Evolutionary conservation across 1,140 invertebrate genomes (phyloP).

Genomic region (Heliothis subflexa): DNA sequence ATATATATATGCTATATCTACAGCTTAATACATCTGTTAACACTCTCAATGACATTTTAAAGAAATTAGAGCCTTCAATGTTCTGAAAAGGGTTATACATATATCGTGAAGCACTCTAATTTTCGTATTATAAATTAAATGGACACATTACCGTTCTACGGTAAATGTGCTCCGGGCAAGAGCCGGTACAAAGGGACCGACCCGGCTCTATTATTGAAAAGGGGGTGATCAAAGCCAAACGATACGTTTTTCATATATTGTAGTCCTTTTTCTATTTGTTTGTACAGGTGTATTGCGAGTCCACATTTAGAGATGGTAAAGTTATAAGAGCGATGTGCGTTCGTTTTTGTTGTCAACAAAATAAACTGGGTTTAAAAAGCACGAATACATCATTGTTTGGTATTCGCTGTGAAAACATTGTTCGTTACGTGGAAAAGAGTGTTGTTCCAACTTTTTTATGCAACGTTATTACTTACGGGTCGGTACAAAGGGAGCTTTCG

Average conservation of each 20-base stretch:
- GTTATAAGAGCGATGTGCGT: conserved; percentile 61
- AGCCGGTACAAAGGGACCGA: conserved; percentile 71
- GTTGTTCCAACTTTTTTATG: conserved; percentile 10
- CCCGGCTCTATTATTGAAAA: conserved; percentile 80
- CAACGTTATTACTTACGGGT: conserved; percentile 23
- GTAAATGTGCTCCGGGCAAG: conserved; percentile 62
- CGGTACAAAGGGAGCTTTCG: conserved; percentile 9
- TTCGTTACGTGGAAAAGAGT: conserved; percentile 12
- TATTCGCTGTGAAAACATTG: conserved; percentile 31
- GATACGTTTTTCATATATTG: conserved; percentile 79
- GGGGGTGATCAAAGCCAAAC: conserved; percentile 82
- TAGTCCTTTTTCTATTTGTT: conserved; percentile 77
- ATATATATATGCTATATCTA: background rate
- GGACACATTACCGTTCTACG: conserved; percentile 72
- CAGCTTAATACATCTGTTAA: conserved; percentile 49
- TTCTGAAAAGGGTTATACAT: conserved; percentile 68
- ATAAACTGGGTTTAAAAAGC: conserved; percentile 61
- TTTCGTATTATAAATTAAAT: conserved; percentile 75
- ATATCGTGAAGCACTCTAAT: conserved; percentile 65
- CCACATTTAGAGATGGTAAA: conserved; percentile 61
- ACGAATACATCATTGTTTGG: conserved; percentile 57
- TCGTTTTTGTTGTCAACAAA: conserved; percentile 53
- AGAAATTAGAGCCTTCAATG: conserved; percentile 62
- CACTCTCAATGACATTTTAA: conserved; percentile 60
- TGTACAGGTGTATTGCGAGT: conserved; percentile 70